Base-by-base conservation (phyloP, 2,113 vertebrate genomes). In the Saiga tatarica region DNA sequence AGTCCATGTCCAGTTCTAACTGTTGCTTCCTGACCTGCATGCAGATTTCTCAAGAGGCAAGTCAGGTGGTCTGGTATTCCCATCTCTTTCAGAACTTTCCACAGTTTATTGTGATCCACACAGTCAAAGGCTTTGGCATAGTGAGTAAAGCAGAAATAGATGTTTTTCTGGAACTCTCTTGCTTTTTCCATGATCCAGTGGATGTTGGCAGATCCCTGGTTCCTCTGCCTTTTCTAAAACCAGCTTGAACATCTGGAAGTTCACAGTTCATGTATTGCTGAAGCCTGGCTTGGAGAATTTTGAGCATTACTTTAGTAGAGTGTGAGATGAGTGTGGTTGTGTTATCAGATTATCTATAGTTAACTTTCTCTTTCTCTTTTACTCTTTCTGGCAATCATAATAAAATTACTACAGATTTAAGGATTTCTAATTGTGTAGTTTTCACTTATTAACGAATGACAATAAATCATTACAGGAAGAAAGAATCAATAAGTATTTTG, bases 371-470 rank as follows among this genome's bases (percentile, higher is more conserved):
- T 93, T 39, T 30, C 55, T 28, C 11, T n/a, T 64, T 85, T 12
- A 92, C 30, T 85, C 23, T 71, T 33, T 84, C 53, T 53, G 33
- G 6, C 6, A 87, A 28, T 92, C 33, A 26, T 78, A 91, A 81
- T 93, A 74, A 95, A 93, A 88, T 95, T 83, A 85, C 39, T 90
- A 55, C 30, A 64, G 87, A 82, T 33, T 47, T 95, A 94, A 96
- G 36, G 45, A 53, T 60, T 87, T 97, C 47, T 92, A 28, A 95
- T 71, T 64, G 67, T 94, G 50, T 90, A 89, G 13, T 82, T 94
- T 60, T 26, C 85, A 62, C 6, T 86, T 96, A 91, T 91, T 95
- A 91, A 88, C 14, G 13, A 85, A 85, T 67, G 55, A 96, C 16
- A 87, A 79, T 8, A 85, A 95, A 74, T 84, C 26, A 76, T 82